These are phyloP conservation scores for Tragelaphus buxtoni DNA, from an alignment of 2,113 vertebrate species.

Conservation along the genomic window DNA sequence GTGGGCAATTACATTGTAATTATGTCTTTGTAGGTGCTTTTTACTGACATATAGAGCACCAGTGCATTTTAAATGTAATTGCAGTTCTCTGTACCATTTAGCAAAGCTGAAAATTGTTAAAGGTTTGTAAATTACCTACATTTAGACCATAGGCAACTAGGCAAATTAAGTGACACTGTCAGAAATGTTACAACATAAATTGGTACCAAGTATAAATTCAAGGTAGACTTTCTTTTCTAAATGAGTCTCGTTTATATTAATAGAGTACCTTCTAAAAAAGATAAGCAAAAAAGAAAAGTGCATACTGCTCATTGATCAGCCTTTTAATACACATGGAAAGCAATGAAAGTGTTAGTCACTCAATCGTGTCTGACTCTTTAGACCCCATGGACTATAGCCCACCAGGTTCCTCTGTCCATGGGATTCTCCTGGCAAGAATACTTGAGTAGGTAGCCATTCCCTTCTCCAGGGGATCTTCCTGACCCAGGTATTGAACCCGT, in stretches of 20 bases:
- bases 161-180: conserved; percentile 82
- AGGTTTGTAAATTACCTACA: conserved; percentile 86
- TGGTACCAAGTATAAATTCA: conserved; percentile 69
- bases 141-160: conserved; percentile 83
- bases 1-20: conserved; percentile 86
- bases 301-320: neutral
- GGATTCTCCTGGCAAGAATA: neutral
- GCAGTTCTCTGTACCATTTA: conserved; percentile 84
- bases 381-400: neutral
- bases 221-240: conserved; percentile 73
- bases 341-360: neutral
- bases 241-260: conserved; percentile 68
- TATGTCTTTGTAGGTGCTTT: conserved; percentile 85
- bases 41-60: conserved; percentile 82
- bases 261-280: conserved; percentile 48
- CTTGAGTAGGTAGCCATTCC: neutral
- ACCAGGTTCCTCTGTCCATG: neutral
- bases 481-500: neutral
- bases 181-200: conserved; percentile 81
- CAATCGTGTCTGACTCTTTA: neutral
- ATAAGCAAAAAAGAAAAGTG: neutral
- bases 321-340: neutral
- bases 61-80: conserved; percentile 85
- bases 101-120: conserved; percentile 82
- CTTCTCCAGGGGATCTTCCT: neutral